phyloP scores from a whole-genome alignment of 2,888 invertebrate genomes.

The Spatulosminthurus flaviceps region DNA sequence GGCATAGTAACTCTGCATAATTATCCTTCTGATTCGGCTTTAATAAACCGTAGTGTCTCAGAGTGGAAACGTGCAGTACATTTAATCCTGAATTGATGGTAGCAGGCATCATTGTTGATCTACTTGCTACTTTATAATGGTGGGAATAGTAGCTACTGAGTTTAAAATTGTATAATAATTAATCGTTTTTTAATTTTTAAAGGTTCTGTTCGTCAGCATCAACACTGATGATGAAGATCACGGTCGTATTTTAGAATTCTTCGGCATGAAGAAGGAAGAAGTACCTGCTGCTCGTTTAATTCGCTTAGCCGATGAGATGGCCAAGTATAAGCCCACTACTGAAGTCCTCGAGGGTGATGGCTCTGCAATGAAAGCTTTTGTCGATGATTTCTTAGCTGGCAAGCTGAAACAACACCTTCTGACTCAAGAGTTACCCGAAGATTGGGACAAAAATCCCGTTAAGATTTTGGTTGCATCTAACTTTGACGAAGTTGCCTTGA shows the following conservation, averaged over 20 bases:
- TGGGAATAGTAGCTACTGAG: no score
- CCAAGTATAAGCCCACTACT: constrained; percentile 91
- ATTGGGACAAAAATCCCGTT: constrained; percentile 96
- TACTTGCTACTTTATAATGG: no score
- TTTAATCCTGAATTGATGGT: background rate
- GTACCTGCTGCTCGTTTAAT: constrained; percentile 91
- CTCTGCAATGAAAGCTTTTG: constrained; percentile 75
- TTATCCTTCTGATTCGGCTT: constrained; percentile 62
- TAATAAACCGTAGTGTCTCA: constrained; percentile 58
- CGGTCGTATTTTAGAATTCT: constrained; percentile 97
- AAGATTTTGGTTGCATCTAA: constrained; percentile 93
- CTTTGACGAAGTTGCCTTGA: constrained; percentile 91
- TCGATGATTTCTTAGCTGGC: constrained; percentile 88
- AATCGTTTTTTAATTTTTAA: constrained; percentile 37
- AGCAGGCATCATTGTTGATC: no score
- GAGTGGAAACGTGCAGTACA: constrained; percentile 64
- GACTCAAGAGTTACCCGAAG: constrained; percentile 91
- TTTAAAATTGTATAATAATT: no score
- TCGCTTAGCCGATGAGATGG: constrained; percentile 95
- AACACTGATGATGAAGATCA: constrained; percentile 96
- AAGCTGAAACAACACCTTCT: constrained; percentile 95
- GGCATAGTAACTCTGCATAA: constrained; percentile 61
- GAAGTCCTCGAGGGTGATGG: constrained; percentile 77
- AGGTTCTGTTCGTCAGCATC: constrained; percentile 93
- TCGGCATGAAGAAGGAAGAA: constrained; percentile 96